Evolutionary conservation across 2,888 invertebrate species (phyloP).

Genomic region (Drosophila anomalata): DNA sequence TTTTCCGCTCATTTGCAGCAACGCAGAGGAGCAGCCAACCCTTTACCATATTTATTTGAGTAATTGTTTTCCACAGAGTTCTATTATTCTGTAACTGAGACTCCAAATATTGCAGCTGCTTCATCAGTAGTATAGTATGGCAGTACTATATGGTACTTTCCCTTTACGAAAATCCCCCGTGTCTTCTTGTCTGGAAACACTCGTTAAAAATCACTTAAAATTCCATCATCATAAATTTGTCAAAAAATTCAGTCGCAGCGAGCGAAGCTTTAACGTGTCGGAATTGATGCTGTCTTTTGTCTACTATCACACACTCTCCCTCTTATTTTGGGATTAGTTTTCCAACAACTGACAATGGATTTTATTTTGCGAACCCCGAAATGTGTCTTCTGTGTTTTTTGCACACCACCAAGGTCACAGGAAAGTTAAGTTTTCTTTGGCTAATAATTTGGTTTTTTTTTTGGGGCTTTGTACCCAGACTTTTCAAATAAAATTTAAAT

Average conservation of each 20-base stretch:
- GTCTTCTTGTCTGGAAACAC: constrained; percentile 55
- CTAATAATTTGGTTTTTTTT: too few relatives aligned
- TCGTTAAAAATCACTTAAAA: constrained; percentile 84
- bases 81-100: constrained; percentile 54
- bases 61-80: constrained; percentile 53
- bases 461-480: too few relatives aligned
- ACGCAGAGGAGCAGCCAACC: not conserved
- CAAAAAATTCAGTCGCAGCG: constrained; percentile 61
- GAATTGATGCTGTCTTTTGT: constrained; percentile 36
- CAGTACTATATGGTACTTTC: constrained; percentile 6
- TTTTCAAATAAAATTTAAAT: not conserved
- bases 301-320: constrained; percentile 23
- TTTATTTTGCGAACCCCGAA: constrained; percentile 5
- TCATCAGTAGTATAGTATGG: constrained; percentile 13
- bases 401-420: constrained; percentile 14
- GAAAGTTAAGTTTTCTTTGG: constrained; percentile 8
- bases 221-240: constrained; percentile 84
- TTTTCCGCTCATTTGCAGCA: constrained; percentile 1
- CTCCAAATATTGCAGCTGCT: constrained; percentile 15
- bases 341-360: constrained; percentile 14
- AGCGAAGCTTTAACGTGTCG: constrained; percentile 42
- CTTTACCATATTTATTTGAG: constrained; percentile 47
- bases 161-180: constrained; percentile 10
- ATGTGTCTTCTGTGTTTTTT: constrained; percentile 1
- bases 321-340: constrained; percentile 25